Evolutionary conservation across 2,888 invertebrate genomes (phyloP), one percentile per base, ranked within the genome.

Genomic region (Drosophila bunnanda): DNA sequence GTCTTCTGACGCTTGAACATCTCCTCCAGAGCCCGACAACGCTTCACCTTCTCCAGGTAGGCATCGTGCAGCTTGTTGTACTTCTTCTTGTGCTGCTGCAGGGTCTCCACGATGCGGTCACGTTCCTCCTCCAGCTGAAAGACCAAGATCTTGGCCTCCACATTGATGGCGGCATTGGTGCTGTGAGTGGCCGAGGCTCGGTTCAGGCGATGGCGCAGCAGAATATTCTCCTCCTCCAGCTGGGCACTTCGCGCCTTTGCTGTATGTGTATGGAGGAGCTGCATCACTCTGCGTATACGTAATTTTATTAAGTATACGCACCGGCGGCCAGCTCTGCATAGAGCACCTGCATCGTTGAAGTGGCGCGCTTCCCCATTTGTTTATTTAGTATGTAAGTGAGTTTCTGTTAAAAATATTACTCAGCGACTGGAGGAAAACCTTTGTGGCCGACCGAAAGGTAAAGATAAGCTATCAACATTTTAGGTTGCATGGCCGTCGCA

Each of bases 21-120:
- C n/a, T 90, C 89, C 71, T 91, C 92, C 38, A 91, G 59, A 0
- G 88, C 88, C 34, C 85, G 88, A 69, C 90, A 91, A 3, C 92
- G 88, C 34, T 82, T 89, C 6, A 88, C 81, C 57, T 91, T 91
- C 46, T 89, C 88, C 74, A 90, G 59, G 30, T 86, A 91, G 0
- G 89, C 91, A 32, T 79, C 82, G 28, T 91, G 89, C 25, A 91
- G 53, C 44, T 89, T 91, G 60, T 90, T 91, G 73, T 91, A 91
- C 58, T 89, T 89, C n/a, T 79, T 82, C 64, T 92, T 91, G 8
- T 90, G 72, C 34, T 69, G 64, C 61, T 91, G 88, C 43, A 92
- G 62, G 13, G 82, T 88, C 4, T 91, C 91, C 32, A 80, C 73
- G 46, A 90, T 61, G 10, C 79, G 82, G 75, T 92, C 91, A 1